Percentiles rank a stretch among this genome's conserved stretches.
These are phyloP conservation scores for Sthenelais limicola DNA, from an alignment of 2,888 invertebrate species.

Conservation along the genomic window DNA sequence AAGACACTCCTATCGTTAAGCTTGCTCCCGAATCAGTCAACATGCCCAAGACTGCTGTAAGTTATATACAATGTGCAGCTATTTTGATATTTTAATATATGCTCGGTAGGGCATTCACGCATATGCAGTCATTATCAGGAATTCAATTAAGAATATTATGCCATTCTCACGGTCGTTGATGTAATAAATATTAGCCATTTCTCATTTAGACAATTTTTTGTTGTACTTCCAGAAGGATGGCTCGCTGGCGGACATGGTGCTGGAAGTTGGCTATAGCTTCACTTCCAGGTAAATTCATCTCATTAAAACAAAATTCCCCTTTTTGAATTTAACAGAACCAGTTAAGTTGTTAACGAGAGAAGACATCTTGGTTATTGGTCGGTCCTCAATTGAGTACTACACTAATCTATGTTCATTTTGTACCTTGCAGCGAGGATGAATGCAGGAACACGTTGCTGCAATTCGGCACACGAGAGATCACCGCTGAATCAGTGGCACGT, in stretches of 20 bases:
- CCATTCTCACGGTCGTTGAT: too few relatives aligned
- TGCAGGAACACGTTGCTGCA: constrained; percentile 84
- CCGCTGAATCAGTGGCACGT: constrained; percentile 87
- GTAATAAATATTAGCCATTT: too few relatives aligned
- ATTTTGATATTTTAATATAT: not conserved
- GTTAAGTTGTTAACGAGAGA: too few relatives aligned
- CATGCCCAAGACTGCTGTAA: constrained; percentile 74
- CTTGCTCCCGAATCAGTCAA: constrained; percentile 69
- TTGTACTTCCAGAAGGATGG: constrained; percentile 70
- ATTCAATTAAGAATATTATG: too few relatives aligned
- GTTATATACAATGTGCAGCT: constrained; percentile 43
- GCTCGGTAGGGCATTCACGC: not conserved
- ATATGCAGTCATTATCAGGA: too few relatives aligned
- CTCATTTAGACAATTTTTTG: too few relatives aligned
- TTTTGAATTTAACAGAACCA: too few relatives aligned
- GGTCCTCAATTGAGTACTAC: not conserved
- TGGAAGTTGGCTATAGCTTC: constrained; percentile 93
- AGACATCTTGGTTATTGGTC: too few relatives aligned
- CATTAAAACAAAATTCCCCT: too few relatives aligned
- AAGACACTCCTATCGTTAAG: constrained; percentile 76
- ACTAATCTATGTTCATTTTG: not conserved
- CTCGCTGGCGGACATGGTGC: constrained; percentile 84
- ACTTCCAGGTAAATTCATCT: constrained; percentile 78
- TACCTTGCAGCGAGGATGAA: constrained; percentile 63
- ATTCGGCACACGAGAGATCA: constrained; percentile 83